Percentiles rank a stretch among this genome's conserved stretches.
Evolutionary conservation across 1,140 invertebrate genomes (phyloP).

Genomic region (Tetraneura akinire): DNA sequence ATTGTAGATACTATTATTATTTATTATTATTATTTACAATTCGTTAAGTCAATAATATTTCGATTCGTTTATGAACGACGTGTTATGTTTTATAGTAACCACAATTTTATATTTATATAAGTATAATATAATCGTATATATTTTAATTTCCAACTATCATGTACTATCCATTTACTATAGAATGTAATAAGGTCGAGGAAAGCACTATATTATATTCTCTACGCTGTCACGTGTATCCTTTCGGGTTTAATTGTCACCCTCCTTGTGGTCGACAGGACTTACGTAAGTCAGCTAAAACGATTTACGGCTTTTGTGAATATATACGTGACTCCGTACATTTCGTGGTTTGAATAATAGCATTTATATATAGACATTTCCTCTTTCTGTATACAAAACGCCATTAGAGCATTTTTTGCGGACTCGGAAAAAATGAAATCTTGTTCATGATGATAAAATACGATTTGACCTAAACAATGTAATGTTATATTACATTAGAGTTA

Average conservation of each 20-base stretch:
- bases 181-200: slow-evolving; percentile 28
- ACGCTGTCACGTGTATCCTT: slow-evolving; percentile 26
- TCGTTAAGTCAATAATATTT: too few relatives aligned
- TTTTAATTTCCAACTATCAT: neutral
- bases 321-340: slow-evolving; percentile 25
- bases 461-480: too few relatives aligned
- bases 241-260: slow-evolving; percentile 39
- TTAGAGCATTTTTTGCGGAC: neutral
- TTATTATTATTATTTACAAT: neutral
- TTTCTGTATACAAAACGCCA: neutral
- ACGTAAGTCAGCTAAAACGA: slow-evolving; percentile 41
- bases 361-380: slow-evolving; percentile 15
- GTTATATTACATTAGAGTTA: too few relatives aligned
- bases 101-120: neutral
- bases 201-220: slow-evolving; percentile 25
- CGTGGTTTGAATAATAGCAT: slow-evolving; percentile 39
- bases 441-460: neutral
- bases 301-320: slow-evolving; percentile 44
- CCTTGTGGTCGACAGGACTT: neutral
- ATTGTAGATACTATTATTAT: too few relatives aligned
- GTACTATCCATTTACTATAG: slow-evolving; percentile 3
- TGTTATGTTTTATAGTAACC: neutral
- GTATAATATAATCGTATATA: too few relatives aligned
- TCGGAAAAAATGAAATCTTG: neutral
- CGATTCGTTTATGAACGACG: neutral